Percentiles rank a stretch among this genome's conserved stretches.
Conservation (phyloP, 2,113 vertebrate species). For the Naja naja region DNA sequence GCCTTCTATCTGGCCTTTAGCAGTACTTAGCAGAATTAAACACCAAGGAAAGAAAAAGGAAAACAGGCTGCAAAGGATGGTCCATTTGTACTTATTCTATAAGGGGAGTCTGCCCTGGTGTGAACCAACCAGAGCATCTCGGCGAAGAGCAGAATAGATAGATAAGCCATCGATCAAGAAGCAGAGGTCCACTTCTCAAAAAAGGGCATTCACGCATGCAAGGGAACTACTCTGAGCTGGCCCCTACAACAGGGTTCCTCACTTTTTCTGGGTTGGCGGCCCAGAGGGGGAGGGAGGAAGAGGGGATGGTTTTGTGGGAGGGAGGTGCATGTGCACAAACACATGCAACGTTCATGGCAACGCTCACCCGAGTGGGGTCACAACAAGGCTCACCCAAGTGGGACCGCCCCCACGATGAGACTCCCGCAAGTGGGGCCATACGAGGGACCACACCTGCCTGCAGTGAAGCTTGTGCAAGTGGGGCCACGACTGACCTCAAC, state of each 20-base stretch:
- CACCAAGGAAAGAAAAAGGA: not conserved
- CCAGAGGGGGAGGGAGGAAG: too few species aligned
- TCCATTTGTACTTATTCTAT: not conserved
- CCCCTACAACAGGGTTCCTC: not conserved
- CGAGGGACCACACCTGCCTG: too few species aligned
- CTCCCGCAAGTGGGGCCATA: too few species aligned
- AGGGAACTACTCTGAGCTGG: not conserved
- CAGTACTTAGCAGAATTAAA: not conserved
- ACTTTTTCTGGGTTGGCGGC: too few species aligned
- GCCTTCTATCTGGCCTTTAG: not conserved
- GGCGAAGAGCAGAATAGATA: not conserved
- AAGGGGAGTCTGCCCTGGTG: not conserved
- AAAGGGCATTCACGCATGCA: not conserved
- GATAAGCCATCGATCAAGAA: not conserved
- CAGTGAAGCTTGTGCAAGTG: too few species aligned
- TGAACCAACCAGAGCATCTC: not conserved
- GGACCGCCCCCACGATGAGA: too few species aligned
- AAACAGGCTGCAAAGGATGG: not conserved
- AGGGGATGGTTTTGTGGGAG: too few species aligned
- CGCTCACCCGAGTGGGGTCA: too few species aligned
- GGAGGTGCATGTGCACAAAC: too few species aligned
- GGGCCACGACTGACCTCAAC: too few species aligned
- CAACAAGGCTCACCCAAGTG: too few species aligned
- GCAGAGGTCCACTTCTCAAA: not conserved
- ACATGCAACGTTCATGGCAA: too few species aligned